Conservation (phyloP, 2,113 vertebrate genomes). For the Ahaetulla prasina region DNA sequence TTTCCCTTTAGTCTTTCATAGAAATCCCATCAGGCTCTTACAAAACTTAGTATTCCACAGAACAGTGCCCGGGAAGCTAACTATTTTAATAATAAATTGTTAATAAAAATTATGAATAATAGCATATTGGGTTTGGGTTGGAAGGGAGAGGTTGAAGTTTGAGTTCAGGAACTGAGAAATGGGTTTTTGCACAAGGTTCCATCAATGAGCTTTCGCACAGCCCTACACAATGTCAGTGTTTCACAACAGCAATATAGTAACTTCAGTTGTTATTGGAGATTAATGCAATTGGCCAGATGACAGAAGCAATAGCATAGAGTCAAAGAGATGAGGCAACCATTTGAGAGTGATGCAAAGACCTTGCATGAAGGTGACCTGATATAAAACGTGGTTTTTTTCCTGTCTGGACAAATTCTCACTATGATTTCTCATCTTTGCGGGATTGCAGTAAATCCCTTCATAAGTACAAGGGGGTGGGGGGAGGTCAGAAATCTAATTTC, state of each 20-base stretch:
- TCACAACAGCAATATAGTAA: not conserved
- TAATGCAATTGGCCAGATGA: not conserved
- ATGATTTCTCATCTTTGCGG: not conserved
- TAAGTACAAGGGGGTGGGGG: not conserved
- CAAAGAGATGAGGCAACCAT: not conserved
- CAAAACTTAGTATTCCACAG: not conserved
- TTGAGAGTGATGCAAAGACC: not conserved
- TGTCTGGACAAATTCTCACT: not conserved
- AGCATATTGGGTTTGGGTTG: not conserved
- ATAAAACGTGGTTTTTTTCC: not conserved
- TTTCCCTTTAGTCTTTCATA: not conserved
- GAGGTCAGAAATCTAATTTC: not conserved
- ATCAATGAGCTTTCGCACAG: not conserved
- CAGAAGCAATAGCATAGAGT: not conserved
- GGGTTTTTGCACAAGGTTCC: not conserved
- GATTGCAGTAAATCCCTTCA: not conserved
- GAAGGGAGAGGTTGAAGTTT: not conserved
- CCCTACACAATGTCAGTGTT: not conserved
- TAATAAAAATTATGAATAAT: not conserved
- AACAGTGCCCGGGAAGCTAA: not conserved
- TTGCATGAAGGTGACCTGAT: not conserved
- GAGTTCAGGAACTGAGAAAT: not conserved
- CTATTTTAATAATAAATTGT: not conserved
- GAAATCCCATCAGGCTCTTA: not conserved
- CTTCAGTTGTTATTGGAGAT: not conserved